Conservation (phyloP, 2,888 invertebrate species). For the Tineola bisselliella region DNA sequence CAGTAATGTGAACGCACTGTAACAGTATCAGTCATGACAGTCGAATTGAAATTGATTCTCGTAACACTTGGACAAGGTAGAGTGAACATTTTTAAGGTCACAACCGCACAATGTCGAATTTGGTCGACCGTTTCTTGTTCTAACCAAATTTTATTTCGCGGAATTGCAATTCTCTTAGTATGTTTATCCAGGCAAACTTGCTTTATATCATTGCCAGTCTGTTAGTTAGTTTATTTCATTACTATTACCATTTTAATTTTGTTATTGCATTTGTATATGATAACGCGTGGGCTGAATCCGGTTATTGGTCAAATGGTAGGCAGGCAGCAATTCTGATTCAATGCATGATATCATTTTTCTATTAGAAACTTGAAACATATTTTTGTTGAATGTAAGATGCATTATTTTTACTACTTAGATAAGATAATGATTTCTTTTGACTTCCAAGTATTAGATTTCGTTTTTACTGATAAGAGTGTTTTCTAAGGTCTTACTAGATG, state of each 20-base stretch:
- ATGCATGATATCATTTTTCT: conserved; percentile 3
- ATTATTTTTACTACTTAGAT: no score
- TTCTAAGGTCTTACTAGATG: no score
- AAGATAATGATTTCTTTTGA: no score
- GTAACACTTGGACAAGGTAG: neutral
- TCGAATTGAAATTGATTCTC: neutral
- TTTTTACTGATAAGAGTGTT: no score
- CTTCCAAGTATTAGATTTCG: no score
- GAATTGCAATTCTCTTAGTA: no score
- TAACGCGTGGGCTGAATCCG: neutral
- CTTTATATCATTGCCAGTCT: no score
- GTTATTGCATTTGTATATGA: neutral
- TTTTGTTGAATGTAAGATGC: no score
- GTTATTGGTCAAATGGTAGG: neutral
- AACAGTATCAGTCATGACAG: neutral
- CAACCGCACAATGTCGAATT: neutral
- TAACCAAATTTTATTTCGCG: no score
- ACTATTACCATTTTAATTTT: neutral
- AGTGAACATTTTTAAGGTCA: neutral
- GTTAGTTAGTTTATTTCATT: neutral
- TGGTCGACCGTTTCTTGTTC: neutral
- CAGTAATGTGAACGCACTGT: no score
- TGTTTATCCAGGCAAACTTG: no score
- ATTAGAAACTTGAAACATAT: neutral
- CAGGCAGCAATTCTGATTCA: no score